Conservation (phyloP, 2,113 vertebrate genomes). For the Pachypanchax playfairii region DNA sequence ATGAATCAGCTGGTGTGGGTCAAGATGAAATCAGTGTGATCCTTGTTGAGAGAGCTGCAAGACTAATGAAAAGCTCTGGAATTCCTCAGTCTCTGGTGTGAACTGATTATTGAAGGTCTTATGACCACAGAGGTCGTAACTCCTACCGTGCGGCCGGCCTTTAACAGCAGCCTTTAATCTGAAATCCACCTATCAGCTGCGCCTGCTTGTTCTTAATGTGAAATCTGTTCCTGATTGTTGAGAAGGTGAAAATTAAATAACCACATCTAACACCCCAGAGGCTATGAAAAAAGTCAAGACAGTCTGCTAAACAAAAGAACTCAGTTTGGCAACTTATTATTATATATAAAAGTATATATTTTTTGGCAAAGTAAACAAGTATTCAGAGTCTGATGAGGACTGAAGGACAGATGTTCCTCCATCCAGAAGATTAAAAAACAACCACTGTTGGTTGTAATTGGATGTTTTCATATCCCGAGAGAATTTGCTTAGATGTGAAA, state of each 20-base stretch:
- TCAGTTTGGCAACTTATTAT: background rate
- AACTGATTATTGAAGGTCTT: constrained; percentile 57
- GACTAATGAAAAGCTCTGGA: constrained; percentile 27
- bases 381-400: background rate
- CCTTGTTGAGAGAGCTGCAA: constrained; percentile 15
- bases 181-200: constrained; percentile 49
- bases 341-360: no score
- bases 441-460: constrained; percentile 4
- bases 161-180: constrained; percentile 58
- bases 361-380: no score
- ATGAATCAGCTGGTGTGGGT: constrained; percentile 1
- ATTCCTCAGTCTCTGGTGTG: constrained; percentile 34
- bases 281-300: constrained; percentile 30
- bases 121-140: constrained; percentile 39
- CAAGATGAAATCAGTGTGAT: constrained; percentile 15
- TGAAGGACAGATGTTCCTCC: background rate
- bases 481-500: constrained; percentile 1
- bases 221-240: constrained; percentile 68
- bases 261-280: constrained; percentile 22
- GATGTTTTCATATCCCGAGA: constrained; percentile 16
- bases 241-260: constrained; percentile 48
- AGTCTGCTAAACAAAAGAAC: constrained; percentile 22
- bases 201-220: constrained; percentile 42
- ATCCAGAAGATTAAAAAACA: constrained; percentile 2
- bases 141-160: constrained; percentile 52